Conservation (phyloP, 2,797 vertebrate species). For the Craterocephalus amniculus region DNA sequence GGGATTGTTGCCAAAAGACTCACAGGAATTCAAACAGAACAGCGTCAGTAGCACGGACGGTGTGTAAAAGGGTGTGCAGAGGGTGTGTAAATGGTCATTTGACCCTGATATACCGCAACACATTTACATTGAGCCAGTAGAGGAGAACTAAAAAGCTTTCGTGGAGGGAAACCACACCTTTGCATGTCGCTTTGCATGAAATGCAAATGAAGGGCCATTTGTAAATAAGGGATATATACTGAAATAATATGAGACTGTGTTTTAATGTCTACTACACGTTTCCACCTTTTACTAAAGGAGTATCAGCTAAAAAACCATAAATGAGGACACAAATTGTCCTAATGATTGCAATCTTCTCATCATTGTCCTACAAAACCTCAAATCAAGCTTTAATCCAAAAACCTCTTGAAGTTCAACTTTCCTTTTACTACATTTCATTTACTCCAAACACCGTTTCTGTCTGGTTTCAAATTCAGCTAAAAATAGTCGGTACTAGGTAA, state of each 20-base stretch:
- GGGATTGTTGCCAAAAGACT: slow-evolving; percentile 1
- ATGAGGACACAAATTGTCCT: background rate
- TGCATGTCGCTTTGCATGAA: slow-evolving; percentile 60
- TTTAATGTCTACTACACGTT: slow-evolving; percentile 1
- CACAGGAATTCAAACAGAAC: background rate
- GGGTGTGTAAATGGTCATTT: slow-evolving; percentile 13
- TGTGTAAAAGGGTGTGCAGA: background rate
- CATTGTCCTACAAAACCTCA: background rate
- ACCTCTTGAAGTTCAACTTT: background rate
- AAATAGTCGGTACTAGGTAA: background rate
- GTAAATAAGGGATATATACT: slow-evolving; percentile 11
- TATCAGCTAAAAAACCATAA: slow-evolving; percentile 16
- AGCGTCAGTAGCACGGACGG: background rate
- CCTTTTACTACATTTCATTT: background rate
- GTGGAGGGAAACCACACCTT: slow-evolving; percentile 42
- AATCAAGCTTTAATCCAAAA: background rate
- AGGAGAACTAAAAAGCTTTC: slow-evolving; percentile 31
- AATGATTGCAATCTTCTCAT: slow-evolving; percentile 6
- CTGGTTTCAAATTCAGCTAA: background rate
- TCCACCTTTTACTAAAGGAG: slow-evolving; percentile 8
- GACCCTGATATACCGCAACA: slow-evolving; percentile 4
- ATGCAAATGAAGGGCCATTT: slow-evolving; percentile 48
- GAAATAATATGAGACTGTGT: slow-evolving; percentile 1
- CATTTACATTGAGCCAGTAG: slow-evolving; percentile 49
- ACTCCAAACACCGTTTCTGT: background rate